Evolutionary conservation across 2,888 invertebrate species (phyloP).

Genomic region (Trissoscelio sp.): DNA sequence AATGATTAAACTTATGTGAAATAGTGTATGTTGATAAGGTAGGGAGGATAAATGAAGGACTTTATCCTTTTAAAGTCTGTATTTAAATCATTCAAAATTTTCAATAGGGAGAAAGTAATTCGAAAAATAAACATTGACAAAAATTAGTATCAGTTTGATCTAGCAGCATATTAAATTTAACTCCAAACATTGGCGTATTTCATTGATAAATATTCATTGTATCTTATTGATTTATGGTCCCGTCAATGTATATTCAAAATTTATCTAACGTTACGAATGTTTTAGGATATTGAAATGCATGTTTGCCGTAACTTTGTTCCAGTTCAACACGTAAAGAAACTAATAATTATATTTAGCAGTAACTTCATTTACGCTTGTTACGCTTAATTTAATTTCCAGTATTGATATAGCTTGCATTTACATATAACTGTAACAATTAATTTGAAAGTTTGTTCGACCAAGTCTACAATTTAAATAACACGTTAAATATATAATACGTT

Average conservation of each 20-base stretch:
- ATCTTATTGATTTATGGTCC: slow-evolving; percentile 21
- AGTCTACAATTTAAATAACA: slow-evolving; percentile 25
- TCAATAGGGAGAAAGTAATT: too few relatives aligned
- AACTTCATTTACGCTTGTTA: slow-evolving; percentile 47
- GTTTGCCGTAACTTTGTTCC: slow-evolving; percentile 27
- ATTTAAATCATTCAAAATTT: too few relatives aligned
- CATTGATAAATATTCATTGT: slow-evolving; percentile 30
- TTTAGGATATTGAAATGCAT: slow-evolving; percentile 41
- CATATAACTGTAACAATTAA: slow-evolving; percentile 28
- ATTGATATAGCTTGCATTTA: slow-evolving; percentile 34
- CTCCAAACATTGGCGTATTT: background rate
- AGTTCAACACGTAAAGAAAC: slow-evolving; percentile 38
- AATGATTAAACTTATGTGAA: too few relatives aligned
- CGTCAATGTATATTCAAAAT: slow-evolving; percentile 14
- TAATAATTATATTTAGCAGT: slow-evolving; percentile 38
- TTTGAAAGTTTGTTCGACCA: slow-evolving; percentile 24
- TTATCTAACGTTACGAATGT: slow-evolving; percentile 30
- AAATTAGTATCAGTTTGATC: too few relatives aligned
- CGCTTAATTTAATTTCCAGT: slow-evolving; percentile 37
- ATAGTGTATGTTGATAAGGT: too few relatives aligned
- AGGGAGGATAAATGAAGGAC: too few relatives aligned
- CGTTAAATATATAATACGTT: slow-evolving; percentile 1
- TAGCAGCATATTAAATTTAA: background rate
- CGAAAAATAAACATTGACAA: too few relatives aligned
- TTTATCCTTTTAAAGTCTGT: too few relatives aligned